Evolutionary conservation across 2,113 vertebrate genomes (phyloP).

Genomic region (Rhineura floridana): DNA sequence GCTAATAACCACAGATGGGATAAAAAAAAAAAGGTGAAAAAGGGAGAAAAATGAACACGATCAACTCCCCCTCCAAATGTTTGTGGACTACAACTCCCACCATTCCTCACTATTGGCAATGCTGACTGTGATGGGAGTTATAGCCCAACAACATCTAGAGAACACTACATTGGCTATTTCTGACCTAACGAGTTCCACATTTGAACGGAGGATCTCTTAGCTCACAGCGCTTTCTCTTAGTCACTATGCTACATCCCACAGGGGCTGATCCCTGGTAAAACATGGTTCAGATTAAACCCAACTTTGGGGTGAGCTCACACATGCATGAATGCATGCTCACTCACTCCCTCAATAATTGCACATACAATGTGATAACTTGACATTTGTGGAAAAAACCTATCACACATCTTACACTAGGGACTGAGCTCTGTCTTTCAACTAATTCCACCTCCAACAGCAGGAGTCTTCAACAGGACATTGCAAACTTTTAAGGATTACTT

Average conservation of each 20-base stretch:
- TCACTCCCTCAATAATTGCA: background rate
- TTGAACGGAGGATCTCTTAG: background rate
- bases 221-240: background rate
- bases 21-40: too few relatives aligned
- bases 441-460: background rate
- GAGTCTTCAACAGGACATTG: background rate
- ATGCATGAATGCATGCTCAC: background rate
- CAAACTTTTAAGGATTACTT: background rate
- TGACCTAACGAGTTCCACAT: background rate
- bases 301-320: background rate
- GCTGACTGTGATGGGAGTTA: background rate
- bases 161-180: background rate
- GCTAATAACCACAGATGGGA: too few relatives aligned
- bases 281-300: background rate
- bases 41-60: too few relatives aligned
- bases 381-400: background rate
- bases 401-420: background rate
- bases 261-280: background rate
- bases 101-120: too few relatives aligned
- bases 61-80: background rate
- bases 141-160: background rate
- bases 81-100: background rate
- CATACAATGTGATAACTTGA: background rate
- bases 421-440: background rate
- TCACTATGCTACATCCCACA: background rate